Evolutionary conservation across 2,113 vertebrate genomes (phyloP).

Genomic region (Nematolebias whitei): DNA sequence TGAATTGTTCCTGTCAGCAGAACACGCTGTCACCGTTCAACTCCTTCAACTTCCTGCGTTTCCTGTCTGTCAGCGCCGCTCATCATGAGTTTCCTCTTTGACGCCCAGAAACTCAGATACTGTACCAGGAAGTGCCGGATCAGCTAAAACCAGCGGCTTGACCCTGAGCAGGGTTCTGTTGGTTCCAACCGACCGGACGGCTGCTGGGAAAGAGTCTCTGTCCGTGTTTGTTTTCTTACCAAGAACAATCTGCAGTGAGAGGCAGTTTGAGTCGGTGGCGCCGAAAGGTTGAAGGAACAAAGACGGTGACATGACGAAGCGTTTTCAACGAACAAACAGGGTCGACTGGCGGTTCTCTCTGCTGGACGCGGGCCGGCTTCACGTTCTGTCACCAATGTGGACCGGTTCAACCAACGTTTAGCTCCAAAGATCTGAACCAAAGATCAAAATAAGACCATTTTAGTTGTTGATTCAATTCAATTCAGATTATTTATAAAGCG

Average conservation of each 20-base stretch:
- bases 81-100: constrained; percentile 42
- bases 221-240: not conserved
- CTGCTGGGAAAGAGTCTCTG: constrained; percentile 1
- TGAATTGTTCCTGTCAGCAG: constrained; percentile 29
- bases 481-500: too few species aligned
- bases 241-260: not conserved
- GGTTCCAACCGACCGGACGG: constrained; percentile 9
- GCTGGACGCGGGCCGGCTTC: not conserved
- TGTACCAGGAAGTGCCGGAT: constrained; percentile 57
- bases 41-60: constrained; percentile 60
- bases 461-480: not conserved
- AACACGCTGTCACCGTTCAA: constrained; percentile 21
- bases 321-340: not conserved
- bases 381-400: not conserved
- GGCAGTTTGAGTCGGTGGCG: too few species aligned
- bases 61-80: constrained; percentile 62
- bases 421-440: too few species aligned
- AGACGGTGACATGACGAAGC: constrained; percentile 8
- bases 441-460: too few species aligned
- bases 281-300: not conserved
- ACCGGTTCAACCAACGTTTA: too few species aligned
- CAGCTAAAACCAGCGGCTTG: constrained; percentile 46
- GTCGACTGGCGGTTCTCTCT: too few species aligned
- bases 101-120: constrained; percentile 39
- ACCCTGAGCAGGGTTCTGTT: constrained; percentile 3